phyloP scores from a whole-genome alignment of 2,888 invertebrate species.

The Synergus umbraculus region DNA sequence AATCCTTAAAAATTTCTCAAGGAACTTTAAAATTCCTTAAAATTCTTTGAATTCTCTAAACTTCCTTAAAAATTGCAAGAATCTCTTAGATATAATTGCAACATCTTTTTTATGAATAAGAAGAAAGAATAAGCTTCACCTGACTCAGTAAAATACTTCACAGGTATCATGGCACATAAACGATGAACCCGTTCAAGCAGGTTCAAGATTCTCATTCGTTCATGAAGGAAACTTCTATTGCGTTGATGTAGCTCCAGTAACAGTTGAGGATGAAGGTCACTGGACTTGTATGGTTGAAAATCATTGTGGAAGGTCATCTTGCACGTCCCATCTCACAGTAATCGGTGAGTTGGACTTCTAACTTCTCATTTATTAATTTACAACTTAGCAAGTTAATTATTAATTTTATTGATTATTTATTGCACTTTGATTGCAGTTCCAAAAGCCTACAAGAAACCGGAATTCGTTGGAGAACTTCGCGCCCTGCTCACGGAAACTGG shows the following conservation, averaged over 20 bases:
- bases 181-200: conserved; percentile 86
- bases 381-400: background rate
- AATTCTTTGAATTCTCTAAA: no score
- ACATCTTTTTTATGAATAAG: no score
- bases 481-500: conserved; percentile 92
- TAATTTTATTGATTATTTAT: background rate
- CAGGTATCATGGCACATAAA: conserved; percentile 94
- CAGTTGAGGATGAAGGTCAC: conserved; percentile 89
- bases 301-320: conserved; percentile 85
- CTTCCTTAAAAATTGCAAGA: no score
- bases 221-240: conserved; percentile 93
- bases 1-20: no score
- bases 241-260: conserved; percentile 89
- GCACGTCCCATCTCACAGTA: conserved; percentile 88
- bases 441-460: conserved; percentile 92
- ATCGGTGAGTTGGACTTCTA: conserved; percentile 79
- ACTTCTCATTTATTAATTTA: background rate
- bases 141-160: conserved; percentile 24
- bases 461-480: conserved; percentile 90
- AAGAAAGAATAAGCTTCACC: background rate
- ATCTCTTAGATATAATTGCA: no score
- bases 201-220: conserved; percentile 86
- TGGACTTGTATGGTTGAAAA: conserved; percentile 93
- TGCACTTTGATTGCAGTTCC: conserved; percentile 81
- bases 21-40: no score